Evolutionary conservation across 1,140 invertebrate genomes (phyloP), one percentile per base, ranked within the genome.

Genomic region (Phthorimaea operculella): DNA sequence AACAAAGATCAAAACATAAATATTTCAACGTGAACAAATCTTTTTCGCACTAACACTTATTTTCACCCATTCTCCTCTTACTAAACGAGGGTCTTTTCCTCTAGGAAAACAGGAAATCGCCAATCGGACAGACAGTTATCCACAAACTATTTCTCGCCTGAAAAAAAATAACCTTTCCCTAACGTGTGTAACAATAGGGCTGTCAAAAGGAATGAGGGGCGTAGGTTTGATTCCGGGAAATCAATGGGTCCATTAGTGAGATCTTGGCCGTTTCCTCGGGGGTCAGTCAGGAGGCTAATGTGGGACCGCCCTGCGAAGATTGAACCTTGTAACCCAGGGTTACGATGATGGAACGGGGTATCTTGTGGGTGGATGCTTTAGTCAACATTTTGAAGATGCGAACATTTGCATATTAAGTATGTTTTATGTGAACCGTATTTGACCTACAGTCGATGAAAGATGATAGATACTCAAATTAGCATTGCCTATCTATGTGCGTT

Each of bases 211-310:
- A 56, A 56, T 56, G 54, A 49, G 54, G 47, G 54, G 21, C 33
- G 34, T 33, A 50, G 58, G 56, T 69, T 70, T 58, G 65, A 70
- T 68, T 60, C 63, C 60, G 44, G 59, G 61, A 68, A 70, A 70
- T 66, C 68, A 70, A 70, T 70, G 64, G 64, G 57, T 67, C 68
- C 68, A 70, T 70, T 70, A 70, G 63, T 54, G 42, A 53, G 60
- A 64, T 64, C 63, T 58, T 51, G 52, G 34, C 58, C 55, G 51
- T 60, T 65, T 62, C 65, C 65, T 68, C 68, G 62, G 65, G 64
- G 62, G 54, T 52, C 68, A 62, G 63, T 61, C 64, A 65, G 39
- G 53, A 63, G 68, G 68, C 55, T 70, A 70, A 70, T 70, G 62
- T 57, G 66, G 57, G 57, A 51, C 58, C 52, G 58, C 65, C 65